phyloP scores from a whole-genome alignment of 2,888 invertebrate species.

The Ormia ochracea region DNA sequence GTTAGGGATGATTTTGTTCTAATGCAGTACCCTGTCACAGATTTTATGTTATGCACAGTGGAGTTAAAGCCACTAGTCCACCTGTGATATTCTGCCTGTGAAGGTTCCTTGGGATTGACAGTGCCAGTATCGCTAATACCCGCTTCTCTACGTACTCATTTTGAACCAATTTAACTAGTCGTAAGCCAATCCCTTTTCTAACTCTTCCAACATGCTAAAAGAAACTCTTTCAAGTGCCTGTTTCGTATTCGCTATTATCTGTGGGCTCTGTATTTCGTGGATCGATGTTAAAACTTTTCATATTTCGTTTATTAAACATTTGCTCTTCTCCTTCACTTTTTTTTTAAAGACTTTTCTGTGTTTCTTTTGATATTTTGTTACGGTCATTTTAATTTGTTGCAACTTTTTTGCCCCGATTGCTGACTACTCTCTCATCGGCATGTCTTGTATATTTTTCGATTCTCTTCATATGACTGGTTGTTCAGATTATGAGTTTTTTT shows the following conservation, averaged over 20 bases:
- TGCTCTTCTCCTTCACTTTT: constrained; percentile 32
- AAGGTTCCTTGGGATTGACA: too few species aligned
- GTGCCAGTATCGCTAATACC: too few species aligned
- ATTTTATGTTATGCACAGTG: too few species aligned
- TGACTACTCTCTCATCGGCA: constrained; percentile 17
- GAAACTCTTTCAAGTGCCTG: background rate
- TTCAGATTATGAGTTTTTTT: background rate
- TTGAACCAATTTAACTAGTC: background rate
- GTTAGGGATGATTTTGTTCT: too few species aligned
- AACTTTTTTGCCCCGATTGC: constrained; percentile 20
- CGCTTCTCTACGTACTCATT: too few species aligned
- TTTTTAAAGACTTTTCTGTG: constrained; percentile 1
- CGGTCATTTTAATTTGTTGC: constrained; percentile 51
- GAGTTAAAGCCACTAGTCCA: too few species aligned
- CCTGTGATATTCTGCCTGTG: too few species aligned
- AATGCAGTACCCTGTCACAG: too few species aligned
- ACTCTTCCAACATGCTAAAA: background rate
- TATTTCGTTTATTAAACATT: constrained; percentile 56
- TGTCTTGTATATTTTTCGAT: background rate
- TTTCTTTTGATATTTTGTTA: constrained; percentile 1
- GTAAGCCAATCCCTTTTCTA: background rate
- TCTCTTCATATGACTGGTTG: background rate
- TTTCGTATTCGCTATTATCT: background rate
- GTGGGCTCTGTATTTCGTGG: constrained; percentile 28
- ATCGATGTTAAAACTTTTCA: constrained; percentile 56